Base-by-base conservation (phyloP, 2,888 invertebrate species). In the Pristionchus entomophagus region DNA sequence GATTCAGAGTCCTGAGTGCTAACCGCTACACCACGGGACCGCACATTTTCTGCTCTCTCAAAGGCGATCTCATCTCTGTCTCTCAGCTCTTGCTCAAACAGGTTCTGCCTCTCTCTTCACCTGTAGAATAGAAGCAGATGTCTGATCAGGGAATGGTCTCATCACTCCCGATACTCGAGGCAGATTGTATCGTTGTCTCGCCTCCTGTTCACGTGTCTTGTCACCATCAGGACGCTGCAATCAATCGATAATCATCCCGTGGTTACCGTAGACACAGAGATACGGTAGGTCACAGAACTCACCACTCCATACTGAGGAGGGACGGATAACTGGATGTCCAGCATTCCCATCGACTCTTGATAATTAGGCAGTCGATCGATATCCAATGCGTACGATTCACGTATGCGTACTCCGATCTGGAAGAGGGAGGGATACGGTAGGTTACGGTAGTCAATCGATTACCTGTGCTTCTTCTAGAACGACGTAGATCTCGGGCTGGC, bases 231-330 rank as follows among this genome's bases (percentile, higher is more conserved):
- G 93, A 51, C 92, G 87, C 87, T 91, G 35, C 29, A 90, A 86
- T 59, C 49, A 51, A 53, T 38, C 17, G 73, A 53, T 38, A 14
- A 38, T 73, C 38, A 45, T 19, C 41, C 78, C 6, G 56, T n/a
- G n/a, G n/a, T 73, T 32, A 12, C 26, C 22, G 8, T 26, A 6
- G 4, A 35, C 4, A 69, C 2, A 19, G 22, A 22, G 17, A 56
- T n/a, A 56, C 5, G n/a, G 26, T 41, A 73, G 26, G 6, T 19
- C 29, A 77, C 14, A 35, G 10, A 1, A 88, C 91, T 80, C 29
- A 92, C 91, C 88, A 93, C 93, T 87, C 93, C 93, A 81, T 93
- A 93, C 81, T 92, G 91, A 2, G 93, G 93, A 0, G 93, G 90
- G 17, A 93, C 92, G 8, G 91, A 91, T 51, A 93, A 87, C 35